These are phyloP conservation scores for Nycticryphes semicollaris DNA, from an alignment of 2,113 vertebrate species.

Conservation along the genomic window DNA sequence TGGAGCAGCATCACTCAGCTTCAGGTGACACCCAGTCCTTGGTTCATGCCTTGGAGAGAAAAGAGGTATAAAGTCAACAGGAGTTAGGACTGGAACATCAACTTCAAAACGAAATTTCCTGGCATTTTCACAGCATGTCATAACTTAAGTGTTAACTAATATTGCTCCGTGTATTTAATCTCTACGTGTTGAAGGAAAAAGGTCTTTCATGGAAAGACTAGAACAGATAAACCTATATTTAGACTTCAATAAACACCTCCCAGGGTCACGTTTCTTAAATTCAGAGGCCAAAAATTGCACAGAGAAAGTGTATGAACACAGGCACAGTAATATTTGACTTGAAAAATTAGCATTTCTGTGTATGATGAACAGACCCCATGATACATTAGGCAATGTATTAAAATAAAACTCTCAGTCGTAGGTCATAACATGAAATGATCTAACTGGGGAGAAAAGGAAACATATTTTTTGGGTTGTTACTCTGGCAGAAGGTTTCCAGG, in stretches of 20 bases:
- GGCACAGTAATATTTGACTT: not conserved
- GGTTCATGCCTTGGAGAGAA: not conserved
- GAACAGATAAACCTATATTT: conserved; percentile 64
- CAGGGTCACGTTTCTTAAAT: conserved; percentile 39
- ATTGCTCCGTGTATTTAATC: conserved; percentile 32
- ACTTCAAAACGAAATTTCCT: conserved; percentile 33
- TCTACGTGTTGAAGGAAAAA: conserved; percentile 56
- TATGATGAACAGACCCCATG: not conserved
- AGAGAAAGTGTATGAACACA: not conserved
- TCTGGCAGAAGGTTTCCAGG: not conserved
- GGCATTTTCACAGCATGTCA: not conserved
- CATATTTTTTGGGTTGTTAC: not conserved
- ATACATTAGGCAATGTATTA: not conserved
- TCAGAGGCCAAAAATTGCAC: not conserved
- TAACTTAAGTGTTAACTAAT: conserved; percentile 54
- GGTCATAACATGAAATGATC: not conserved
- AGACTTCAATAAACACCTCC: conserved; percentile 60
- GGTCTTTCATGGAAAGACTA: conserved; percentile 65
- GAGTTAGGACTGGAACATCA: not conserved
- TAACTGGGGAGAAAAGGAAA: not conserved
- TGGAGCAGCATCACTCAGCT: not conserved
- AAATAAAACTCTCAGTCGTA: not conserved
- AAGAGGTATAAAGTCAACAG: conserved; percentile 28
- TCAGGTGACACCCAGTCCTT: not conserved
- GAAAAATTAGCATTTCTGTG: not conserved